phyloP scores from a whole-genome alignment of 92 coral and sea anemone species.

The Palythoa heliodiscus region DNA sequence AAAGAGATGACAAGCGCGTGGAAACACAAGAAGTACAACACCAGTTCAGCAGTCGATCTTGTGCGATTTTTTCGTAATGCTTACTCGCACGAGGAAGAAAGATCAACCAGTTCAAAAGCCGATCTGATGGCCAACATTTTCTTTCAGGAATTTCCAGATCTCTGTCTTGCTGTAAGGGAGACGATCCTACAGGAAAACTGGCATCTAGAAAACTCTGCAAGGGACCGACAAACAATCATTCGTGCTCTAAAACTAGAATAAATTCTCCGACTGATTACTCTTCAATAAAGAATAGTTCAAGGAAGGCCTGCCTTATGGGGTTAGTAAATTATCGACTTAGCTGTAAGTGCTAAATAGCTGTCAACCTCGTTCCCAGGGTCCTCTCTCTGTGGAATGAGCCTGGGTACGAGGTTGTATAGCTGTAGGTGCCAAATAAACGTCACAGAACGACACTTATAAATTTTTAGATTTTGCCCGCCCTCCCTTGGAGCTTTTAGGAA shows the following conservation, averaged over 20 bases:
- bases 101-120: conserved; percentile 28
- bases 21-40: conserved; percentile 45
- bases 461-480: too few species aligned
- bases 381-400: too few species aligned
- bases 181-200: conserved; percentile 46
- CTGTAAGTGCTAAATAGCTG: too few species aligned
- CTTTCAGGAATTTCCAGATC: conserved; percentile 52
- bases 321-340: too few species aligned
- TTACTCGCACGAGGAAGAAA: conserved; percentile 67
- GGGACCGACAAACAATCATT: conserved; percentile 31
- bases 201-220: conserved; percentile 10
- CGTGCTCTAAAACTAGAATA: conserved; percentile 1
- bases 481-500: too few species aligned
- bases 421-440: too few species aligned
- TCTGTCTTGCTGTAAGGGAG: conserved; percentile 56
- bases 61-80: conserved; percentile 66
- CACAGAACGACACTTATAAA: too few species aligned
- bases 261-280: too few species aligned
- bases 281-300: too few species aligned
- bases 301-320: too few species aligned
- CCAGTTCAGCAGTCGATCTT: conserved; percentile 47
- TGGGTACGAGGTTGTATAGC: too few species aligned
- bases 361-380: too few species aligned
- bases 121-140: conserved; percentile 39
- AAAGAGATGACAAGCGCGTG: conserved; percentile 49